Evolutionary conservation across 2,888 invertebrate genomes (phyloP).

Genomic region (Cylindroiulus punctatus): DNA sequence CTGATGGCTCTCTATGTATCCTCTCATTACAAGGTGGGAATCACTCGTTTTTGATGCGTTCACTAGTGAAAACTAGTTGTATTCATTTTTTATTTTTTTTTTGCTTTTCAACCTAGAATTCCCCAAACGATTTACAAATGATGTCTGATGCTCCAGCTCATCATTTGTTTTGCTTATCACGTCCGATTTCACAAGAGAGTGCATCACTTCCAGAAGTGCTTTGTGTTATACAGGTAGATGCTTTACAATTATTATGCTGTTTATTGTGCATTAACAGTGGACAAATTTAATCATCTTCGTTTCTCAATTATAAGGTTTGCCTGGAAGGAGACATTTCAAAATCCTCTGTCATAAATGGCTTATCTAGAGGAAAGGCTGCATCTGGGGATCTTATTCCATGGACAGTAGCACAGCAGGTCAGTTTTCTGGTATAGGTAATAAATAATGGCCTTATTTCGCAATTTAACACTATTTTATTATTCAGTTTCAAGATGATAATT

Average conservation of each 20-base stretch:
- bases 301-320: conserved; percentile 68
- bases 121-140: conserved; percentile 98
- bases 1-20: conserved; percentile 94
- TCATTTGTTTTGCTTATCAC: conserved; percentile 92
- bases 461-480: conserved; percentile 33
- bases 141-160: conserved; percentile 99
- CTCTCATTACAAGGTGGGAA: conserved; percentile 90
- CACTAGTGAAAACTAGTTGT: background rate
- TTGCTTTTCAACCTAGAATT: conserved; percentile 74
- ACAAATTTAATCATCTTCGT: background rate
- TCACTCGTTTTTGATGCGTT: background rate
- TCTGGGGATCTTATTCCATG: conserved; percentile 98
- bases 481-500: conserved; percentile 93
- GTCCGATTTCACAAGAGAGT: conserved; percentile 79
- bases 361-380: conserved; percentile 87
- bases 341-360: conserved; percentile 77
- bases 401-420: conserved; percentile 84
- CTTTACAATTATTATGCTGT: background rate
- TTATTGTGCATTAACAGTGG: background rate
- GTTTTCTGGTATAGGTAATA: background rate
- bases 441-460: background rate
- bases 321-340: conserved; percentile 74
- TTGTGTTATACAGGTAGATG: conserved; percentile 83
- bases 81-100: background rate
- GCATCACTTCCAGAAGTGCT: conserved; percentile 87